Conservation (phyloP, 2,113 vertebrate genomes). For the Datnioides undecimradiatus region DNA sequence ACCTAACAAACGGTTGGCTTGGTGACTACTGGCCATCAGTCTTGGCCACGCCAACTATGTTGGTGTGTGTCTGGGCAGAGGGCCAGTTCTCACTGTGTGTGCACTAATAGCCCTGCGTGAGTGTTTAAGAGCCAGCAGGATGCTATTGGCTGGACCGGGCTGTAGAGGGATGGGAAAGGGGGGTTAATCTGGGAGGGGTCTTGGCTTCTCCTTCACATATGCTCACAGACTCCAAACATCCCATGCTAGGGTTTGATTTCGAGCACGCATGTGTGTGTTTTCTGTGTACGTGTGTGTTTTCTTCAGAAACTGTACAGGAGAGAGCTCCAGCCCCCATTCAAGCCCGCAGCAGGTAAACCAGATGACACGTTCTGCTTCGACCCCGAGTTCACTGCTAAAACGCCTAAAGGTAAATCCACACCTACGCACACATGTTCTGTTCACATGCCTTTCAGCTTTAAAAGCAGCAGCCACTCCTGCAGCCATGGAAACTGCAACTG, state of each 20-base stretch:
- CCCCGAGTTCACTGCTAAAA: slow-evolving; percentile 99
- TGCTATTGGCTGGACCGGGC: slow-evolving; percentile 64
- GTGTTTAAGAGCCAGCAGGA: slow-evolving; percentile 79
- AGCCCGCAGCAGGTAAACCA: slow-evolving; percentile 95
- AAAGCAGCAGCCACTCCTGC: slow-evolving; percentile 44
- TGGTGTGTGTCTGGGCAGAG: slow-evolving; percentile 71
- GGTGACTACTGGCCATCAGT: slow-evolving; percentile 69
- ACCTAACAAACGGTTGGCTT: slow-evolving; percentile 78
- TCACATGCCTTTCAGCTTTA: slow-evolving; percentile 7
- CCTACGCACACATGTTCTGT: slow-evolving; percentile 15
- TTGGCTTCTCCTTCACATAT: slow-evolving; percentile 56
- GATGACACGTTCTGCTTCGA: slow-evolving; percentile 99
- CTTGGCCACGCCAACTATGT: slow-evolving; percentile 54
- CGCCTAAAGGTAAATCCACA: slow-evolving; percentile 91
- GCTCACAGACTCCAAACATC: slow-evolving; percentile 43
- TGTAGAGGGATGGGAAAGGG: slow-evolving; percentile 43
- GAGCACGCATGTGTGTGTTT: slow-evolving; percentile 36
- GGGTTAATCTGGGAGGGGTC: slow-evolving; percentile 72
- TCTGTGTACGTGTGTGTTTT: neutral
- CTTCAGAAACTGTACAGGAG: slow-evolving; percentile 92
- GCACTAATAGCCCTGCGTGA: slow-evolving; percentile 78
- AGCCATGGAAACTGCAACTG: slow-evolving; percentile 62
- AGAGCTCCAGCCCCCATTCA: slow-evolving; percentile 97
- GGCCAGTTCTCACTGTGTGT: slow-evolving; percentile 79
- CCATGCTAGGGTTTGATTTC: slow-evolving; percentile 21